phyloP scores from a whole-genome alignment of 1,140 invertebrate species.

The Drepana arcuata region DNA sequence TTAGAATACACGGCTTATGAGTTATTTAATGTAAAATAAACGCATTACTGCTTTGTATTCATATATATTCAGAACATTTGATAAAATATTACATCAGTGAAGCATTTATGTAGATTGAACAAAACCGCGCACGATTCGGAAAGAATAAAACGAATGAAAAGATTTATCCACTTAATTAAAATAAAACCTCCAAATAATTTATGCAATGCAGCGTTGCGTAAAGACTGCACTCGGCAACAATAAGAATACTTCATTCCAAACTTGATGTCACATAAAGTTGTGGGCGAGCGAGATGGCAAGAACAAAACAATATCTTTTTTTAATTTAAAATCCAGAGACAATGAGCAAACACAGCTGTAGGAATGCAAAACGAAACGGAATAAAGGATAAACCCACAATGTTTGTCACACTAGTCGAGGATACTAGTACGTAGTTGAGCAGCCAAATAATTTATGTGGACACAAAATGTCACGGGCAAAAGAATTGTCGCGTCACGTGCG shows the following conservation, averaged over 20 bases:
- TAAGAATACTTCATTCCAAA: slow-evolving; percentile 62
- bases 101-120: no score
- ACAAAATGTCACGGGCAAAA: slow-evolving; percentile 46
- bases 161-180: slow-evolving; percentile 37
- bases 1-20: no score
- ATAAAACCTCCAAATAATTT: slow-evolving; percentile 54
- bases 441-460: slow-evolving; percentile 51
- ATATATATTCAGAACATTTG: no score
- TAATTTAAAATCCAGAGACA: slow-evolving; percentile 61
- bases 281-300: slow-evolving; percentile 44
- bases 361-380: slow-evolving; percentile 60
- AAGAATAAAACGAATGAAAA: no score
- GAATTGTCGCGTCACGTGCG: slow-evolving; percentile 47
- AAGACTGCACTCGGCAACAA: slow-evolving; percentile 44
- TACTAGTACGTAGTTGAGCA: slow-evolving; percentile 32
- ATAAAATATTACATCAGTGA: no score
- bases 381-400: slow-evolving; percentile 29
- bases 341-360: slow-evolving; percentile 65
- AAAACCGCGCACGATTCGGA: no score
- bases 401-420: slow-evolving; percentile 27
- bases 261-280: slow-evolving; percentile 66
- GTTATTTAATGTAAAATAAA: no score
- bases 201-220: slow-evolving; percentile 56
- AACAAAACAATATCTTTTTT: slow-evolving; percentile 54
- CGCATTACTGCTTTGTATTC: no score